Evolutionary conservation across 2,797 vertebrate genomes (phyloP), one percentile per base, ranked within the genome.

Genomic region (Hoplostethus atlanticus): DNA sequence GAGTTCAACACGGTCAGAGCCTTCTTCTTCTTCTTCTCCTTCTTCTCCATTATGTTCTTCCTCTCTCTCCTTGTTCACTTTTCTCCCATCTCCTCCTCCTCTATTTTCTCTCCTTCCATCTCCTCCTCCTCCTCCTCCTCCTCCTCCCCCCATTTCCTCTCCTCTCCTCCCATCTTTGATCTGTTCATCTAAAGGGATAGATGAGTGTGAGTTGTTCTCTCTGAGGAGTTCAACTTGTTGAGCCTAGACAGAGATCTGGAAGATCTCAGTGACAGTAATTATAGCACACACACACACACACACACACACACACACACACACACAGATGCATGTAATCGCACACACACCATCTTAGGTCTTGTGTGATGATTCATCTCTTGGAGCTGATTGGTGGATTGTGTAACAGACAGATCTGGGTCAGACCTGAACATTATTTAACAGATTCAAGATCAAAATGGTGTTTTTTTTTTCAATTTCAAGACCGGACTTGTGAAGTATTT

Each of bases 381-480:
- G 71, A 79, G 50, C 73, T 52, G 64, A 63, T 71, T 54, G 53
- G 34, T 2, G 16, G 16, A 12, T 82, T 84, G 80, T 81, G 73
- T 81, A 80, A 86, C 71, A 65, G 25, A 5, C 63, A 50, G 54
- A 84, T 84, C 12, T 82, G 30, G 77, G 84, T 83, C 90, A 76
- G 36, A 40, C 8, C 40, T 42, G 13, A 44, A 42, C 2, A 28
- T 66, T 56, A 30, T 80, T 79, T 74, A 58, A 84, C 76, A 73
- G 48, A 70, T 88, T 64, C 61, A 28, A 54, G 52, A 52, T 64
- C 9, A 38, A 34, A 28, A 48, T 38, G 17, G 51, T 8, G 68
- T 68, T 11, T 15, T 38, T 48, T 17, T 47, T 48, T n/a, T 42
- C 59, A 34, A 53, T 62, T 75, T 77, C 82, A 53, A 76, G 87